Conservation (phyloP, 2,888 invertebrate species). For the Megastigmus dorsalis region DNA sequence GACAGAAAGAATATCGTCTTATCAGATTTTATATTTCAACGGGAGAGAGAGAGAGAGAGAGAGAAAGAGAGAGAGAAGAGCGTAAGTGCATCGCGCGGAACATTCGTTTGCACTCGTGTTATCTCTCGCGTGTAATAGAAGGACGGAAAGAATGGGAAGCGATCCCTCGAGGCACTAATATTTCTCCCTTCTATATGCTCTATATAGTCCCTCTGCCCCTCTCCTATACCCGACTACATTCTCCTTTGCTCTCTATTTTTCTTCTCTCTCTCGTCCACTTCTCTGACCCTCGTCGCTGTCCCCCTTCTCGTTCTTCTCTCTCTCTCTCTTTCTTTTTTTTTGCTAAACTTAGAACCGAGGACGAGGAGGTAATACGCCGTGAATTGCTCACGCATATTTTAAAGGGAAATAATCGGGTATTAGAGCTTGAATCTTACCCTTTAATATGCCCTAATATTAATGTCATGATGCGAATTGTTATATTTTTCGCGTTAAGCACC, state of each 20-base stretch:
- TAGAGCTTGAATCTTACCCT: not conserved
- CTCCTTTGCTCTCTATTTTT: constrained; percentile 26
- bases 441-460: not conserved
- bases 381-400: constrained; percentile 7
- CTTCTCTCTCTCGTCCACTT: not conserved
- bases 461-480: too few species aligned
- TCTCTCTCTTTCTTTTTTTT: not conserved
- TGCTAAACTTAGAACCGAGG: not conserved
- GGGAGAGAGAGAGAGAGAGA: too few species aligned
- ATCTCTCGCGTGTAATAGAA: constrained; percentile 34
- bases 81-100: constrained; percentile 20
- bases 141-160: constrained; percentile 9
- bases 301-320: too few species aligned
- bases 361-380: not conserved
- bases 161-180: constrained; percentile 38
- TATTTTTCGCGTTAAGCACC: not conserved
- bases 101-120: constrained; percentile 25
- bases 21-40: constrained; percentile 32
- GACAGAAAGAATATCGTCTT: not conserved
- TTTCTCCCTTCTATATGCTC: constrained; percentile 12
- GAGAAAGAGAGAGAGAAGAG: too few species aligned
- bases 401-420: not conserved
- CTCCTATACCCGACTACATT: not conserved
- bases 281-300: too few species aligned
- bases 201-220: too few species aligned